These are phyloP conservation scores for Onychomys arenicola DNA, from an alignment of 2,797 vertebrate species.

Conservation along the genomic window DNA sequence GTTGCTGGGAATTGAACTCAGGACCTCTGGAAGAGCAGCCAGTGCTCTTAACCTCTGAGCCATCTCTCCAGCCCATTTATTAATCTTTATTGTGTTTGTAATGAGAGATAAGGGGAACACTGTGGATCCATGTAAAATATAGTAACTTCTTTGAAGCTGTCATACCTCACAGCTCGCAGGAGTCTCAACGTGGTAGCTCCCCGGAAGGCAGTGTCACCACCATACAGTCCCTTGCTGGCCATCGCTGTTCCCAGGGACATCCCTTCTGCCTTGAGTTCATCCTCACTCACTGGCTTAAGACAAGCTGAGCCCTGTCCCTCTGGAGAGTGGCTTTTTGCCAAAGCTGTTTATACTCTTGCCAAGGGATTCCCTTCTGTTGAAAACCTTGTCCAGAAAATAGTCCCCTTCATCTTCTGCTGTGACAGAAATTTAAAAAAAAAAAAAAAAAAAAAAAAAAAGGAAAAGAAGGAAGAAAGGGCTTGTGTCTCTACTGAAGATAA, in stretches of 20 bases:
- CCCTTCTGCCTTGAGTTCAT: neutral
- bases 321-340: conserved; percentile 36
- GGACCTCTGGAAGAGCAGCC: no score
- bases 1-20: no score
- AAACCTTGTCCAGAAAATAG: conserved; percentile 56
- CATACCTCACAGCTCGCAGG: neutral
- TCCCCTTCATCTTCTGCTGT: neutral
- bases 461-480: neutral
- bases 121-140: neutral
- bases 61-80: no score
- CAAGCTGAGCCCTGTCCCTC: neutral
- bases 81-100: neutral
- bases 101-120: neutral
- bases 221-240: neutral
- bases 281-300: conserved; percentile 43
- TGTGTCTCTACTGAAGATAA: neutral
- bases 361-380: conserved; percentile 63
- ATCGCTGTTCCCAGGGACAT: neutral
- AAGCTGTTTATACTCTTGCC: conserved; percentile 29
- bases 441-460: neutral
- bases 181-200: neutral
- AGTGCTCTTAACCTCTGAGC: no score
- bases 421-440: neutral
- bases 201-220: neutral
- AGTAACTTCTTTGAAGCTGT: neutral